Percentiles rank a stretch among this genome's conserved stretches.
Evolutionary conservation across 2,888 invertebrate species (phyloP).

Genomic region (Acronicta aceris): DNA sequence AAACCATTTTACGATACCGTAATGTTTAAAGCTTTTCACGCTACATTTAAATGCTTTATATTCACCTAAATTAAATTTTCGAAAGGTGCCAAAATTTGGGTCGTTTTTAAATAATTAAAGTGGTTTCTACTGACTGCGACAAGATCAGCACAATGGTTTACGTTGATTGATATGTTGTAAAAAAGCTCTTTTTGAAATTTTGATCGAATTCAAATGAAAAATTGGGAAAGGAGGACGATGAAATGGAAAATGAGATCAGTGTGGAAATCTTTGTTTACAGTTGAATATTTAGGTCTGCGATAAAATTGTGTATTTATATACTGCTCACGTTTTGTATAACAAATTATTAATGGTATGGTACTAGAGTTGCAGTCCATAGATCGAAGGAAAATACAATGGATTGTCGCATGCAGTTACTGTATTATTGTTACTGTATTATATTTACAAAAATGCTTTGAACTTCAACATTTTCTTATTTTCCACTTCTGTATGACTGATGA

Average conservation of each 20-base stretch:
- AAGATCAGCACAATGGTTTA: background rate
- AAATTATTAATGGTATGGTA: too few relatives aligned
- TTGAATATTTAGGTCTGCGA: constrained; percentile 33
- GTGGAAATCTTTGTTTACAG: constrained; percentile 39
- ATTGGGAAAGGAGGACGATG: constrained; percentile 20
- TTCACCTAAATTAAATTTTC: background rate
- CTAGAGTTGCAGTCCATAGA: background rate
- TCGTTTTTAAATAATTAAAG: constrained; percentile 1
- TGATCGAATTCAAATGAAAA: constrained; percentile 16
- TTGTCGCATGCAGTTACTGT: background rate
- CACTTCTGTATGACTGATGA: too few relatives aligned
- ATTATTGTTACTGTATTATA: too few relatives aligned
- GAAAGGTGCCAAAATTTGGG: constrained; percentile 1
- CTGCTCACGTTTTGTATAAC: constrained; percentile 1
- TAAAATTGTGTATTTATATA: constrained; percentile 31
- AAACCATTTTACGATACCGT: constrained; percentile 31
- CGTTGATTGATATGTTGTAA: constrained; percentile 4
- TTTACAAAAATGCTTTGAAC: too few relatives aligned
- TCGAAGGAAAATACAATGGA: background rate
- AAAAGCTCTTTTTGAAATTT: background rate
- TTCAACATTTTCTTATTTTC: too few relatives aligned
- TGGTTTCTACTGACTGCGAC: background rate
- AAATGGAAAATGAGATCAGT: constrained; percentile 30
- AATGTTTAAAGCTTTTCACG: constrained; percentile 13
- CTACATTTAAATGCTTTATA: constrained; percentile 1